Conservation (phyloP, 2,113 vertebrate genomes). For the Hippocampus zosterae region DNA sequence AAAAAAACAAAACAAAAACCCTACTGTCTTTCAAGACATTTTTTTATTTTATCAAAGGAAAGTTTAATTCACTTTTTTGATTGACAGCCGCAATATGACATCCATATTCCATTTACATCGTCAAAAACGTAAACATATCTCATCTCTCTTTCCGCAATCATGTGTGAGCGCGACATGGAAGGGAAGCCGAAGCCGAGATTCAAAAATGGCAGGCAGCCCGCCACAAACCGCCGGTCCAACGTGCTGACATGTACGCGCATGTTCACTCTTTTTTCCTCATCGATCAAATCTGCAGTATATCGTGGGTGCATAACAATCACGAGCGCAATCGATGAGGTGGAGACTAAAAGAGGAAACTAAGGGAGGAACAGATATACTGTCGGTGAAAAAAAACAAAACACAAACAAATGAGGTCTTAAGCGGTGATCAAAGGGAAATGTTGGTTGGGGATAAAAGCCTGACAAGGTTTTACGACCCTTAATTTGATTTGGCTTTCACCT, state of each 20-base stretch:
- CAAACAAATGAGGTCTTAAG: conserved; percentile 8
- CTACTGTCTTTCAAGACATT: too few species aligned
- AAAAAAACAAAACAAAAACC: too few species aligned
- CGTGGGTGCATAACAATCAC: conserved; percentile 11
- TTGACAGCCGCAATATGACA: too few species aligned
- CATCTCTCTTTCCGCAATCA: too few species aligned
- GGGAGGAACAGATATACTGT: conserved; percentile 6
- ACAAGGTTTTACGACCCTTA: conserved; percentile 48
- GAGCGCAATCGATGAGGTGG: conserved; percentile 19
- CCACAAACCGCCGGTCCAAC: background rate
- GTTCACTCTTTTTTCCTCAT: conserved; percentile 28
- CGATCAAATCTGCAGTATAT: conserved; percentile 32
- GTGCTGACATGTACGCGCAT: background rate
- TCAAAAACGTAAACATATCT: too few species aligned
- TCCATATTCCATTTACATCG: too few species aligned
- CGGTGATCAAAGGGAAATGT: conserved; percentile 52
- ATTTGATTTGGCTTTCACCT: conserved; percentile 60
- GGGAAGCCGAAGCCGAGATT: too few species aligned
- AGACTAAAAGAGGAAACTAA: conserved; percentile 22
- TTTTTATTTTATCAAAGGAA: too few species aligned
- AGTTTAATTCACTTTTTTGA: too few species aligned
- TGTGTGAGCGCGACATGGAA: background rate
- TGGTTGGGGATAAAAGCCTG: conserved; percentile 32
- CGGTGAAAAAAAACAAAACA: conserved; percentile 5
- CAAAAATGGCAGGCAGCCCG: too few species aligned